Evolutionary conservation across 92 coral and sea anemone species (phyloP).

Genomic region (Epizoanthus scotinus): DNA sequence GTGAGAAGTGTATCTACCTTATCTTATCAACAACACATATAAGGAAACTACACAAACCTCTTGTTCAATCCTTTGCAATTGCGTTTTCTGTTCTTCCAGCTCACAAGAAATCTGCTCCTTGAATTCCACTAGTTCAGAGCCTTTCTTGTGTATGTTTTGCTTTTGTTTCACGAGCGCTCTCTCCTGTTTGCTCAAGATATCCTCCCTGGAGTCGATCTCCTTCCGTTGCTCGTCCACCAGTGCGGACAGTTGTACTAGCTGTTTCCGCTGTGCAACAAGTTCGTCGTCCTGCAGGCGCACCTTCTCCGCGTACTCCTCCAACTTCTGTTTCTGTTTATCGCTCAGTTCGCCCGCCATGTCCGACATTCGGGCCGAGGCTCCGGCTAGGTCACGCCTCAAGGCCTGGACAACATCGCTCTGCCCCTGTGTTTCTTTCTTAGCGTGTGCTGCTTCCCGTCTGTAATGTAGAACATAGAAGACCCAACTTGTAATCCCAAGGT

Average conservation of each 20-base stretch:
- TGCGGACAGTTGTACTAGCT: conserved; percentile 70
- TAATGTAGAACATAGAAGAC: neutral
- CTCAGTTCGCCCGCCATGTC: conserved; percentile 96
- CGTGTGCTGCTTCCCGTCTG: conserved; percentile 90
- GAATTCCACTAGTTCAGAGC: conserved; percentile 68
- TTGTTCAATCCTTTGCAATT: conserved; percentile 69
- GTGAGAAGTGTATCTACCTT: too few species aligned
- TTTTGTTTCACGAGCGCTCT: conserved; percentile 61
- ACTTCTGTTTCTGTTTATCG: conserved; percentile 89
- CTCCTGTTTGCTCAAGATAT: conserved; percentile 67
- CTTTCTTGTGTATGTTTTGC: conserved; percentile 64
- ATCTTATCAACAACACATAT: too few species aligned
- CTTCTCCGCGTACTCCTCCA: conserved; percentile 87
- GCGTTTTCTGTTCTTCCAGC: conserved; percentile 67
- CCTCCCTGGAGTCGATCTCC: conserved; percentile 77
- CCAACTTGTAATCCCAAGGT: neutral
- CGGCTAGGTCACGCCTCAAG: conserved; percentile 90
- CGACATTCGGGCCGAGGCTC: conserved; percentile 98
- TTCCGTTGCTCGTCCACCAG: conserved; percentile 87
- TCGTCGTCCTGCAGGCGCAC: conserved; percentile 79
- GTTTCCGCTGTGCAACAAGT: conserved; percentile 82
- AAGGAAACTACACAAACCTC: conserved; percentile 54
- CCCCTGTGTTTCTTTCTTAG: conserved; percentile 83
- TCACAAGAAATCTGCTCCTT: conserved; percentile 60
- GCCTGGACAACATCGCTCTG: conserved; percentile 91